phyloP scores from a whole-genome alignment of 2,797 vertebrate species.

The Rhynchonycteris naso region DNA sequence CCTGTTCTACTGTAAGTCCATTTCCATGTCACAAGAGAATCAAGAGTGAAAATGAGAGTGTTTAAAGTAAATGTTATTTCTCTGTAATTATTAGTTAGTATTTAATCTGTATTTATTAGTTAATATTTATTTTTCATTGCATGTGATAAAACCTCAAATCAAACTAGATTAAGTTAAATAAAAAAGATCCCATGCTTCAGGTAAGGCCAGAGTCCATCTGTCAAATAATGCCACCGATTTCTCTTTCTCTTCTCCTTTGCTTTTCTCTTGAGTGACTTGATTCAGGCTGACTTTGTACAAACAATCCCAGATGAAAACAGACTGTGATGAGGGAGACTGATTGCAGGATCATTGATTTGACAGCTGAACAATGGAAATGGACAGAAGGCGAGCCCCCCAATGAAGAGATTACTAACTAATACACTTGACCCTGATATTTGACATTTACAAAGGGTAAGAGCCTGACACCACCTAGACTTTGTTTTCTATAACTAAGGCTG shows the following conservation, averaged over 20 bases:
- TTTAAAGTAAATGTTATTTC: slow-evolving; percentile 23
- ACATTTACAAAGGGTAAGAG: not conserved
- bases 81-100: not conserved
- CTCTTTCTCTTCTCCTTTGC: not conserved
- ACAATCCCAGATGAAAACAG: not conserved
- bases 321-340: not conserved
- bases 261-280: not conserved
- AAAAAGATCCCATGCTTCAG: not conserved
- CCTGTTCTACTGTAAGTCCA: not conserved
- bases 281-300: not conserved
- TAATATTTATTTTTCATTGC: not conserved
- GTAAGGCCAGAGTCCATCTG: not conserved
- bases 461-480: not conserved
- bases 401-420: not conserved
- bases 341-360: not conserved
- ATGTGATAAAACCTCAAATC: not conserved
- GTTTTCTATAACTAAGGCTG: not conserved
- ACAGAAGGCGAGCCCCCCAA: not conserved
- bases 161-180: not conserved
- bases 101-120: not conserved
- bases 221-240: not conserved
- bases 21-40: not conserved
- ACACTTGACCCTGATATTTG: not conserved
- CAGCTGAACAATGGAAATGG: accelerated
- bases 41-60: not conserved